These are phyloP conservation scores for Margarornis squamiger DNA, from an alignment of 2,797 vertebrate genomes.

Conservation along the genomic window DNA sequence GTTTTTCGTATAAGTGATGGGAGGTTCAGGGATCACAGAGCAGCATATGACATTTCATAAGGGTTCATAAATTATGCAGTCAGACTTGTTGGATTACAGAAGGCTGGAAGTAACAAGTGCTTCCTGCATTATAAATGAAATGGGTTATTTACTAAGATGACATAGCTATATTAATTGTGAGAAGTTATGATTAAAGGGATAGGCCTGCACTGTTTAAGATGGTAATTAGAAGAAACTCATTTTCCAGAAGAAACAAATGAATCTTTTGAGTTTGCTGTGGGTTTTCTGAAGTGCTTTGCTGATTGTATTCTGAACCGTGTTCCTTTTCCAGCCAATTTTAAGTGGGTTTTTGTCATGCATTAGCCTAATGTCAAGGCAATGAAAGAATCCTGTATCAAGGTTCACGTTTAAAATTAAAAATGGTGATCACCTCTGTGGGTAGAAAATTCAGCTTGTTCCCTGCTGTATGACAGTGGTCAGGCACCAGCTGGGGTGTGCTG, in stretches of 20 bases:
- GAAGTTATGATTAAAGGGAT: constrained; percentile 19
- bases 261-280: not conserved
- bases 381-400: not conserved
- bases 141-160: constrained; percentile 33
- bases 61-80: constrained; percentile 54
- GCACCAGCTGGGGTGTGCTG: not conserved
- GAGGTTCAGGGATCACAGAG: not conserved
- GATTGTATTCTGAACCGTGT: not conserved
- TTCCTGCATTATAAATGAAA: constrained; percentile 46
- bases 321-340: not conserved
- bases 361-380: not conserved
- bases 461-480: not conserved
- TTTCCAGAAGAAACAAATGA: not conserved
- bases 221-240: constrained; percentile 2
- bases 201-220: not conserved
- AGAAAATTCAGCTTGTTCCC: not conserved
- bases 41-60: not conserved
- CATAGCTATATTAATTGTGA: constrained; percentile 20
- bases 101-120: constrained; percentile 46
- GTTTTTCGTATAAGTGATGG: not conserved
- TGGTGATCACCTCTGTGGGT: not conserved
- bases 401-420: not conserved
- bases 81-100: constrained; percentile 40
- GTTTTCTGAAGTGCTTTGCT: not conserved
- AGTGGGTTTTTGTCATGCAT: not conserved